Percentiles rank a stretch among this genome's conserved stretches.
These are phyloP conservation scores for Cephus cinctus DNA, from an alignment of 1,140 invertebrate genomes.

Conservation along the genomic window DNA sequence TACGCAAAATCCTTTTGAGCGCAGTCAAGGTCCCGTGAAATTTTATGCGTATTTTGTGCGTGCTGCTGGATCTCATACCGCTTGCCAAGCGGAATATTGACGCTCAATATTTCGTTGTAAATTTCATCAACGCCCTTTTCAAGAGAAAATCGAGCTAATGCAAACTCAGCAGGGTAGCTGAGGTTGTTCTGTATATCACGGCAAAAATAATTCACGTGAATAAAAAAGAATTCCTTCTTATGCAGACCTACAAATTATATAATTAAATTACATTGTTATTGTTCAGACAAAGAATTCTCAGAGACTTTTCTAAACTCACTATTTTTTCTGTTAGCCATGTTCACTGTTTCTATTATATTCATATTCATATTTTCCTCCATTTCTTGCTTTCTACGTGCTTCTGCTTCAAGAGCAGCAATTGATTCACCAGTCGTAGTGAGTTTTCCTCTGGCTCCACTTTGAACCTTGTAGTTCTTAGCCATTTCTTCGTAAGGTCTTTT, in stretches of 20 bases:
- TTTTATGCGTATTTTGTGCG: slow-evolving; percentile 53
- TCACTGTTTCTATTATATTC: slow-evolving; percentile 22
- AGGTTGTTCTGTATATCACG: slow-evolving; percentile 18
- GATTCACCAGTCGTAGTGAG: slow-evolving; percentile 29
- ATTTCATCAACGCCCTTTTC: slow-evolving; percentile 52
- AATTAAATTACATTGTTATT: background rate
- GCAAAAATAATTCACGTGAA: slow-evolving; percentile 53
- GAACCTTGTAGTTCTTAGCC: slow-evolving; percentile 21
- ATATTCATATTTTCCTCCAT: slow-evolving; percentile 28
- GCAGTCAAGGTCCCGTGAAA: slow-evolving; percentile 43
- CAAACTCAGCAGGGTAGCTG: slow-evolving; percentile 50
- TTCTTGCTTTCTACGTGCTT: slow-evolving; percentile 10
- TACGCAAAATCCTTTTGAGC: slow-evolving; percentile 30
- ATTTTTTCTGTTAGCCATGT: slow-evolving; percentile 11
- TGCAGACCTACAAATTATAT: slow-evolving; percentile 24
- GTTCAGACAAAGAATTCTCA: background rate
- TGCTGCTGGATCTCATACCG: slow-evolving; percentile 49
- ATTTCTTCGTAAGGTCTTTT: slow-evolving; percentile 21
- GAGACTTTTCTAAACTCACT: slow-evolving; percentile 18
- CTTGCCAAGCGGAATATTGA: slow-evolving; percentile 56
- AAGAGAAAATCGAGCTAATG: slow-evolving; percentile 52
- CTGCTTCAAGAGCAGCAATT: slow-evolving; percentile 13
- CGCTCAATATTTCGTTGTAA: slow-evolving; percentile 57
- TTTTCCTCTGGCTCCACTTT: slow-evolving; percentile 6
- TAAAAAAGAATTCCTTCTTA: slow-evolving; percentile 40